Evolutionary conservation across 2,113 vertebrate genomes (phyloP).

Genomic region (Lepus americanus): DNA sequence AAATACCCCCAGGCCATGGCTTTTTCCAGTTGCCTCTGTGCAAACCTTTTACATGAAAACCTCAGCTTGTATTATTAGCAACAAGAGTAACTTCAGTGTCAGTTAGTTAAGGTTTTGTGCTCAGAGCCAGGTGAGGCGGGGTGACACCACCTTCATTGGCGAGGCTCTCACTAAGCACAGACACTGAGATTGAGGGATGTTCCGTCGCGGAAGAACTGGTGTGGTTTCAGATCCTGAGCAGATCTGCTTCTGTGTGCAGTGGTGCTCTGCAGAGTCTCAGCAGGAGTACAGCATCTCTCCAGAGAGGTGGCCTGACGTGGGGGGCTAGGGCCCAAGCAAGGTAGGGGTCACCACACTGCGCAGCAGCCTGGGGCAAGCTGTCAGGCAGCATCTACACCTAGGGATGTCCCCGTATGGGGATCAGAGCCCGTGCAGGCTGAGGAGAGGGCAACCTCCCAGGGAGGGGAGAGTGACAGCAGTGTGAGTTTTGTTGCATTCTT

Average conservation of each 20-base stretch:
- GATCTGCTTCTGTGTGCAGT: not conserved
- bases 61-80: not conserved
- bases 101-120: not conserved
- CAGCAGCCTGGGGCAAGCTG: not conserved
- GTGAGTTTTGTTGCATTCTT: not conserved
- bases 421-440: not conserved
- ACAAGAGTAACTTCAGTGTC: not conserved
- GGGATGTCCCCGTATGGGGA: too few species aligned
- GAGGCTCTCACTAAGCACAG: not conserved
- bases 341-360: not conserved
- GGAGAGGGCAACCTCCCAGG: not conserved
- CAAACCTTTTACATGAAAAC: conserved; percentile 22
- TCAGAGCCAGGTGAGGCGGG: not conserved
- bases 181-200: not conserved
- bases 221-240: not conserved
- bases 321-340: not conserved
- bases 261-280: not conserved
- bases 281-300: not conserved
- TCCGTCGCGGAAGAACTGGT: not conserved
- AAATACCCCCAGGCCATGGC: not conserved
- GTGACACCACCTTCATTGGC: too few species aligned
- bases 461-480: not conserved
- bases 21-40: conserved; percentile 20
- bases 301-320: not conserved
- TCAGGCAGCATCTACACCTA: not conserved